A percentile compares a stretch with the other conserved stretches of the same genome.
Evolutionary conservation across 2,113 vertebrate species (phyloP).

Genomic region (Gavialis gangeticus): DNA sequence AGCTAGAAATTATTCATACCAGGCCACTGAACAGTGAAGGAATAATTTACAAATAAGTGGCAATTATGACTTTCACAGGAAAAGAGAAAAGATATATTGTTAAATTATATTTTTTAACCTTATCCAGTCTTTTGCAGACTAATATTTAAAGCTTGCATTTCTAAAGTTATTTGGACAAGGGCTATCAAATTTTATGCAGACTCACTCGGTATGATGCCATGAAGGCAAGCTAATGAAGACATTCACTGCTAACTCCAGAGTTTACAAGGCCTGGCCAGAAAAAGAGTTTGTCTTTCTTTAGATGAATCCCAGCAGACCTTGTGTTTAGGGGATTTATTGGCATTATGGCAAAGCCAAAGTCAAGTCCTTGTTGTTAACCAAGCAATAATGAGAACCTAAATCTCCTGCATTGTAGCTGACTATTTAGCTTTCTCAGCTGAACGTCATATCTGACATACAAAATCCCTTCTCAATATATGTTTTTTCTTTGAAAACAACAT

Average conservation of each 20-base stretch:
- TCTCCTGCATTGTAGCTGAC: too few species aligned
- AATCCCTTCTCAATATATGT: too few species aligned
- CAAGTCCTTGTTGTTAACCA: too few species aligned
- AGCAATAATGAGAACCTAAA: too few species aligned
- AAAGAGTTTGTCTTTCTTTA: too few species aligned
- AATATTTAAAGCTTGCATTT: not conserved
- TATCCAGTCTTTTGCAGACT: not conserved
- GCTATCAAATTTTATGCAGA: not conserved
- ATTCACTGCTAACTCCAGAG: not conserved
- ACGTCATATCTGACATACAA: too few species aligned
- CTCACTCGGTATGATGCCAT: not conserved
- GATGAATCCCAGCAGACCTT: too few species aligned
- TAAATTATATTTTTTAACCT: constrained; percentile 13
- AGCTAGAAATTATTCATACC: not conserved
- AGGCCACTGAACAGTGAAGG: constrained; percentile 23
- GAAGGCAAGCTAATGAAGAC: not conserved
- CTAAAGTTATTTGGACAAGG: not conserved
- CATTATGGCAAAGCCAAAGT: too few species aligned
- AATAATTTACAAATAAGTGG: not conserved
- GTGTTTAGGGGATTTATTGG: too few species aligned
- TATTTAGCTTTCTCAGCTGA: too few species aligned
- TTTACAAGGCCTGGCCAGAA: too few species aligned
- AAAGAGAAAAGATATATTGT: not conserved
- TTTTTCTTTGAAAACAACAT: too few species aligned
- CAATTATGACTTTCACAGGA: constrained; percentile 1